These are phyloP conservation scores for Teleopsis dalmanni DNA, from an alignment of 1,140 invertebrate genomes.

Conservation along the genomic window DNA sequence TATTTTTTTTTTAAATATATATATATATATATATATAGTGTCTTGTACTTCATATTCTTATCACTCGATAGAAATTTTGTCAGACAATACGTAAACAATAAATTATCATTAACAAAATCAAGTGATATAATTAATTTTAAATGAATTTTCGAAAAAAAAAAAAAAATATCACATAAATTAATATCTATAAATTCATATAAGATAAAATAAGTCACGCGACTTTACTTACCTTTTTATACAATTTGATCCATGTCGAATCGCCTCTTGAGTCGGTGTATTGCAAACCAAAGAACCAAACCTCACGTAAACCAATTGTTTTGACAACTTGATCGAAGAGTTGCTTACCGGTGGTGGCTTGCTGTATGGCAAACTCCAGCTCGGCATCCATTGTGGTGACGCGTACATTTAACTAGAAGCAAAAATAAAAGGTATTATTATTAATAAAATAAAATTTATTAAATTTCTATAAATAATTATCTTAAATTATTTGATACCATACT, in stretches of 20 bases:
- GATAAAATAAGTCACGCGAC: slow-evolving; percentile 4
- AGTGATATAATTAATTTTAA: background rate
- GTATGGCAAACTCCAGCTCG: slow-evolving; percentile 99
- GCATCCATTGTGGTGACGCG: slow-evolving; percentile 99
- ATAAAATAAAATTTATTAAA: background rate
- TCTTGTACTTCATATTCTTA: too few species aligned
- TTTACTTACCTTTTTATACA: slow-evolving; percentile 93
- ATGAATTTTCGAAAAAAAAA: background rate
- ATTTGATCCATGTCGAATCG: slow-evolving; percentile 96
- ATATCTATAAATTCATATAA: background rate
- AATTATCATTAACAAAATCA: too few species aligned
- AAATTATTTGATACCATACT: background rate
- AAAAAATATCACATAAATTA: background rate
- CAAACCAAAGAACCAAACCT: slow-evolving; percentile 99
- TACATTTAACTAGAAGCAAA: slow-evolving; percentile 79
- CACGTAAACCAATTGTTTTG: slow-evolving; percentile 96
- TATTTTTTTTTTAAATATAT: too few species aligned
- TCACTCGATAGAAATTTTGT: too few species aligned
- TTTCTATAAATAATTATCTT: background rate
- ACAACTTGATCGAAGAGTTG: slow-evolving; percentile 99
- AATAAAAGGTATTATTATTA: background rate
- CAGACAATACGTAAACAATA: too few species aligned
- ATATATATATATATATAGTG: too few species aligned
- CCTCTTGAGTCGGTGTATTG: slow-evolving; percentile 98
- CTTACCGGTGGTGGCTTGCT: slow-evolving; percentile 97